Evolutionary conservation across 2,113 vertebrate genomes (phyloP), one percentile per base, ranked within the genome.

Genomic region (Todiramphus saurophagus): DNA sequence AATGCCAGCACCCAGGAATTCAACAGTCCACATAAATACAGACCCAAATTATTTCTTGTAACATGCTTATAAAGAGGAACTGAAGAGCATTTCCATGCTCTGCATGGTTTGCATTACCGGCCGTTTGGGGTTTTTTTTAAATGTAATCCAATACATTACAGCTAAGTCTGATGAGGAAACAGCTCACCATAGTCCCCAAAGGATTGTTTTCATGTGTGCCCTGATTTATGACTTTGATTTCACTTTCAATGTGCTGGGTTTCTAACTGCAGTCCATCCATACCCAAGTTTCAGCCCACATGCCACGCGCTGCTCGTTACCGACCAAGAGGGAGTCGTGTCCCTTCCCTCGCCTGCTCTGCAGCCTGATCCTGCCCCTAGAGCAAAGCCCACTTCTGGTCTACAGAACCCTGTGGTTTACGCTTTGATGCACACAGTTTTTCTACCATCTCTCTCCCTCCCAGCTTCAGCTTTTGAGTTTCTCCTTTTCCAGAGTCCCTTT

Each of bases 111-210:
- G 39, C 64, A 92, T 95, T 95, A 87, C 33, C 16, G 35, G 44
- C 93, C 27, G 28, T 23, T 46, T 59, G 85, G 7, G 5, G 84
- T 87, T 13, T 90, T 93, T 51, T 62, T 88, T 89, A 81, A 56
- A 78, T 35, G 31, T 66, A 94, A 96, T 73, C 31, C 68, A 97
- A 97, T 83, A 68, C 28, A 73, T n/a, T 51, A 73, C 87, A 89
- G 73, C 68, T 87, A 95, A 91, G 81, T 93, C 95, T 95, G 93
- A 87, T 87, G 80, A 96, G 83, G 94, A 98, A 97, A 97, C 59
- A 93, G 82, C 83, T 96, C 66, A 86, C 76, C 77, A 18, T 39
- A 78, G 48, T 85, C 77, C 56, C 59, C 56, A 69, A 50, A 91
- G 48, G 46, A 84, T 55, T 72, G 7, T 94, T 92, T 46, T 95